Percentiles rank a stretch among this genome's conserved stretches.
Conservation (phyloP, 2,113 vertebrate genomes). For the Formicarius rufipectus region DNA sequence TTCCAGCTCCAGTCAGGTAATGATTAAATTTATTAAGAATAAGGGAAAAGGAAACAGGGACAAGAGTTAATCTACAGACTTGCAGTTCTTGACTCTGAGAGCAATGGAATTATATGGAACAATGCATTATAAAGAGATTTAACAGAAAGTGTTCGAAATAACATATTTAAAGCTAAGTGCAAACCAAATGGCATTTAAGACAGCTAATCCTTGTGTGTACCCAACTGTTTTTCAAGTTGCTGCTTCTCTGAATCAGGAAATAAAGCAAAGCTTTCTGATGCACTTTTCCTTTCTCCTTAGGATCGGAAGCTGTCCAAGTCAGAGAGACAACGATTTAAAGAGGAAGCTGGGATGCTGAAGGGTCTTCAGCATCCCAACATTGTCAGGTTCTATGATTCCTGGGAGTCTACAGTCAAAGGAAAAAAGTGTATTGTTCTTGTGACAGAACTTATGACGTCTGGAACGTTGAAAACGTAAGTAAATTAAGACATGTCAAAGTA, state of each 20-base stretch:
- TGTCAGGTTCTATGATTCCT: constrained; percentile 98
- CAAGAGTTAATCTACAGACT: neutral
- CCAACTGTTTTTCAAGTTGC: neutral
- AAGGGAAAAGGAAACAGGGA: neutral
- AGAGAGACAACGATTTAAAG: constrained; percentile 96
- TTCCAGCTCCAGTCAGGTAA: neutral
- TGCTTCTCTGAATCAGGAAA: neutral
- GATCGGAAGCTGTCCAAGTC: constrained; percentile 97
- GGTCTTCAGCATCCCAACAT: constrained; percentile 99
- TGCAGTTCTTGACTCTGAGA: neutral
- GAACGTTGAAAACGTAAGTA: constrained; percentile 98
- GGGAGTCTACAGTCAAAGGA: constrained; percentile 96
- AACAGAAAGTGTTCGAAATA: neutral
- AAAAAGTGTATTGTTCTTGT: constrained; percentile 98
- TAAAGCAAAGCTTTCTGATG: neutral
- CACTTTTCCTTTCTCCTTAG: constrained; percentile 68
- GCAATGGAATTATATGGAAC: neutral
- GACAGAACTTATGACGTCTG: constrained; percentile 98
- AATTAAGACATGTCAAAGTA: neutral
- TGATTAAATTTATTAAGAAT: neutral
- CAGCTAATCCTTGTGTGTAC: neutral
- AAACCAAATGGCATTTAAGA: neutral
- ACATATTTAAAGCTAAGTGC: neutral
- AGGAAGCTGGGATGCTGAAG: constrained; percentile 98
- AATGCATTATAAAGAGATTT: neutral